Conservation (phyloP, 2,888 invertebrate species). For the Danaus chrysippus region DNA sequence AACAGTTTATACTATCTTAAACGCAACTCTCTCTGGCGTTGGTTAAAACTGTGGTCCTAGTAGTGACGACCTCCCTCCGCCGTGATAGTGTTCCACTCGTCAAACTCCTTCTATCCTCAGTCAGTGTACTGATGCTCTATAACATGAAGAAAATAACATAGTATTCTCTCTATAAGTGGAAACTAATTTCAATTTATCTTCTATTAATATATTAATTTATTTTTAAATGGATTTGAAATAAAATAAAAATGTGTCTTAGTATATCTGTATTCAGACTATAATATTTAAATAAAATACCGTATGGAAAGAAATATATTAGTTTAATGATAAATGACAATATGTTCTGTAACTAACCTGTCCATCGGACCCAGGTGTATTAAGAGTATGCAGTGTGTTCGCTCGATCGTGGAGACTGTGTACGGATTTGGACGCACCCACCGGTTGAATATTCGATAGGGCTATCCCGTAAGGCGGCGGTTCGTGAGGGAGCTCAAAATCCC, state of each 20-base stretch:
- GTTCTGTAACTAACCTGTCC: conserved; percentile 50
- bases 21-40: conserved; percentile 81
- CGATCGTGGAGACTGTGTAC: conserved; percentile 65
- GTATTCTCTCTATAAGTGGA: background rate
- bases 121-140: conserved; percentile 66
- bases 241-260: too few species aligned
- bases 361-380: conserved; percentile 67
- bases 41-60: conserved; percentile 84
- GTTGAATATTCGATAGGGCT: conserved; percentile 61
- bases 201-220: too few species aligned
- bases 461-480: conserved; percentile 69
- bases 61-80: conserved; percentile 83
- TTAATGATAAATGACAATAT: background rate
- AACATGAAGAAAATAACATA: conserved; percentile 22
- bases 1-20: too few species aligned
- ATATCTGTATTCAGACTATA: too few species aligned
- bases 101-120: conserved; percentile 66
- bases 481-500: conserved; percentile 60
- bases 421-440: conserved; percentile 61
- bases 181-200: background rate
- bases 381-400: conserved; percentile 63
- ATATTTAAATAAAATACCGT: background rate
- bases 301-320: background rate
- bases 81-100: conserved; percentile 67
- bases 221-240: too few species aligned